Evolutionary conservation across 2,888 invertebrate species (phyloP).

Genomic region (Oligia fasciuncula): DNA sequence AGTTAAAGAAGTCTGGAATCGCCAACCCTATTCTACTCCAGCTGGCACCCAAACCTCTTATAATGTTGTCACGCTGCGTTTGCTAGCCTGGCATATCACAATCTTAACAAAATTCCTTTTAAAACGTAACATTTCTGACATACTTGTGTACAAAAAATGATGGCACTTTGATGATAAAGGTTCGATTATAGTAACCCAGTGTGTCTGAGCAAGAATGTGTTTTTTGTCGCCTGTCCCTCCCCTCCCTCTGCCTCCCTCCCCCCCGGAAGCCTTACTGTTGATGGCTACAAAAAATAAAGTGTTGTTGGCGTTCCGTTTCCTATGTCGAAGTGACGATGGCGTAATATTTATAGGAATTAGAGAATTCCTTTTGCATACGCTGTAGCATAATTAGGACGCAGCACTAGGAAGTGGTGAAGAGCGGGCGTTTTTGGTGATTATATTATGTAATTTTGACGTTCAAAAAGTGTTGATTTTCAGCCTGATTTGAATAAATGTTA

Average conservation of each 20-base stretch:
- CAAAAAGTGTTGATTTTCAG: not conserved
- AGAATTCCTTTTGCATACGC: conserved; percentile 24
- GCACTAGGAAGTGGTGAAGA: not conserved
- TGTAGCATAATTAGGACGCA: not conserved
- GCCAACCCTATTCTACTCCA: not conserved
- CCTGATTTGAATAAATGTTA: not conserved
- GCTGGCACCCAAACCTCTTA: not conserved
- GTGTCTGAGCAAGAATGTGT: conserved; percentile 54
- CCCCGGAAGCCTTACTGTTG: conserved; percentile 48
- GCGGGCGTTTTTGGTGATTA: not conserved
- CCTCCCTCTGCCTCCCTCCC: not conserved
- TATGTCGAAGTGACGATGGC: conserved; percentile 15
- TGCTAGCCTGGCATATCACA: not conserved
- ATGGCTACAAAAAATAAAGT: conserved; percentile 53
- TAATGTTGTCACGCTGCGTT: not conserved
- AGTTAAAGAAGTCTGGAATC: not conserved
- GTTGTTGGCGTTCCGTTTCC: conserved; percentile 31
- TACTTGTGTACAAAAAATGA: conserved; percentile 30
- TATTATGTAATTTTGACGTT: not conserved
- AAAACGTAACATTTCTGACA: conserved; percentile 23
- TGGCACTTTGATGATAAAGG: conserved; percentile 27
- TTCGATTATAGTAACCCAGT: conserved; percentile 47
- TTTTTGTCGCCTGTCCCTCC: conserved; percentile 39
- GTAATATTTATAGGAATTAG: conserved; percentile 26
- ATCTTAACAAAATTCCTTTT: conserved; percentile 25